These are phyloP conservation scores for Cylas formicarius DNA, from an alignment of 1,140 invertebrate genomes.

Conservation along the genomic window DNA sequence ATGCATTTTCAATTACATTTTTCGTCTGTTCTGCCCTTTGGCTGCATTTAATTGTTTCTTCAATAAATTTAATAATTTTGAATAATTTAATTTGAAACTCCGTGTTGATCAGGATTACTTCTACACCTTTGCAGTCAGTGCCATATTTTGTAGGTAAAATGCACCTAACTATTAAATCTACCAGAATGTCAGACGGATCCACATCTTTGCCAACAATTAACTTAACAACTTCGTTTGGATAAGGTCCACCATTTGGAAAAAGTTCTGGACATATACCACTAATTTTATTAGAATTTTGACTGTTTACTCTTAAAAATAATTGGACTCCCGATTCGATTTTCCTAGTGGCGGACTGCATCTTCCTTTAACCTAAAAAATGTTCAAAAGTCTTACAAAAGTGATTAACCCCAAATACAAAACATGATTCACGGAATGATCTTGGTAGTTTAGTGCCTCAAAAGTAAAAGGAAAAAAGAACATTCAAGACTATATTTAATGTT, in stretches of 20 bases:
- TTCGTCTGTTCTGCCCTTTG: slow-evolving; percentile 8
- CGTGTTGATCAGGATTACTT: slow-evolving; percentile 19
- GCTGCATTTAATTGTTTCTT: slow-evolving; percentile 15
- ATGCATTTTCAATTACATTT: slow-evolving; percentile 10
- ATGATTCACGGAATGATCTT: no score
- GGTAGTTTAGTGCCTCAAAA: no score
- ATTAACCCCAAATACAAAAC: no score
- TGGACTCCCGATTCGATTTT: slow-evolving; percentile 25
- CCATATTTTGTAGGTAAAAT: slow-evolving; percentile 15
- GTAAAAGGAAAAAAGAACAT: no score
- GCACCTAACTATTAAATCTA: slow-evolving; percentile 22
- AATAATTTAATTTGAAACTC: slow-evolving; percentile 25
- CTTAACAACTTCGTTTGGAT: slow-evolving; percentile 20
- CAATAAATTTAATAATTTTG: slow-evolving; percentile 26
- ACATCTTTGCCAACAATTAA: slow-evolving; percentile 8
- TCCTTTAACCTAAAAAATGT: no score
- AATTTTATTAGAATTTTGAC: slow-evolving; percentile 8
- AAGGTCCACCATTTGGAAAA: slow-evolving; percentile 19
- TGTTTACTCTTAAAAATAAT: slow-evolving; percentile 21
- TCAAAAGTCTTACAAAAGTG: no score
- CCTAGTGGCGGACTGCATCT: no score
- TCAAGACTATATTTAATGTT: no score
- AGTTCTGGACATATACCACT: slow-evolving; percentile 19
- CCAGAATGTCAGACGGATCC: slow-evolving; percentile 17
- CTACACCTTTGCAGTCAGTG: slow-evolving; percentile 17